Conservation (phyloP, 2,797 vertebrate species). For the Pseudochirops cupreus region DNA sequence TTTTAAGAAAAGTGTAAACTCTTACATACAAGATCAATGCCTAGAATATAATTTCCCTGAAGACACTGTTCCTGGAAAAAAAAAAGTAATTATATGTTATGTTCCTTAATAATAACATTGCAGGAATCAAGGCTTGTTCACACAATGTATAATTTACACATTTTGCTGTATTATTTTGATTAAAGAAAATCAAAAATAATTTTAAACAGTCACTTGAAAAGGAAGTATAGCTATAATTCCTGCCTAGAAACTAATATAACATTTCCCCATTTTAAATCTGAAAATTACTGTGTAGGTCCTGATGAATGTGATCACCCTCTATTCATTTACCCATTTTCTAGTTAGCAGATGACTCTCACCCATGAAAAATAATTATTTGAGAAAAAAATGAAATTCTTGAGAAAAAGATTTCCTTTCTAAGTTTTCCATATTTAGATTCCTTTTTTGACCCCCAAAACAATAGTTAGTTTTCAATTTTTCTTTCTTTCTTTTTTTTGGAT, state of each 20-base stretch:
- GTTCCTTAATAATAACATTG: neutral
- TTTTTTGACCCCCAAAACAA: neutral
- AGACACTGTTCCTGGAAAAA: neutral
- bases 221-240: neutral
- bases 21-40: neutral
- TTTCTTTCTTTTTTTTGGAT: neutral
- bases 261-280: neutral
- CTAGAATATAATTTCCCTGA: neutral
- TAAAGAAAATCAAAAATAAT: neutral
- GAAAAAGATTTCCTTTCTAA: neutral
- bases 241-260: neutral
- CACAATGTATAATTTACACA: neutral
- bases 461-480: neutral
- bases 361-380: neutral
- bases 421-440: neutral
- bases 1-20: neutral
- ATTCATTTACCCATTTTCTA: neutral
- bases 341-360: neutral
- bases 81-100: slow-evolving; percentile 7
- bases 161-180: neutral
- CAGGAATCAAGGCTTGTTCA: neutral
- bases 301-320: neutral
- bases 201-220: neutral
- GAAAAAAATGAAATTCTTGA: neutral
- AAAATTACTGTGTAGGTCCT: neutral